Base-by-base conservation (phyloP, 2,113 vertebrate species). In the Aepyceros melampus region DNA sequence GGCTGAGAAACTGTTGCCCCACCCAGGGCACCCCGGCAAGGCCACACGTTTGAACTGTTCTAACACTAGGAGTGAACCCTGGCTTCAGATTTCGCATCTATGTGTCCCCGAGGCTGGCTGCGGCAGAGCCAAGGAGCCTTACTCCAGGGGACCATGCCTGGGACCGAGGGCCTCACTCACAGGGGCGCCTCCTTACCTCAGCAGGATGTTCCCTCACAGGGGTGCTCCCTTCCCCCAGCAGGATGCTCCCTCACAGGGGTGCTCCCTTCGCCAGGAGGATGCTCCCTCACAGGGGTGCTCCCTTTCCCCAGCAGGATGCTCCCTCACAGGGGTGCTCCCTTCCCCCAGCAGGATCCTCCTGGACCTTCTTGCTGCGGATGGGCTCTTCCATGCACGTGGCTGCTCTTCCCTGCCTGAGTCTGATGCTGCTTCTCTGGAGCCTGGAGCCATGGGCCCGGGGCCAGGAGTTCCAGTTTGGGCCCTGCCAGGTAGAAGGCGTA, bases 391-490 rank as follows among this genome's bases (percentile, higher is more conserved):
- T 31, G n/a, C 21, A 10, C 12, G 15, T 6, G 53, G 53, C 40
- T n/a, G 40, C 27, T 23, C 7, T 91, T 25, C 79, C 62, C 17
- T 45, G 27, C 17, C 76, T 98, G 23, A 67, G 29, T 81, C 67
- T 98, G 25, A 21, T 87, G 11, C 74, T 98, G 64, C 58, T 97
- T 91, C 27, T 98, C 60, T 96, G 91, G 96, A 95, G 89, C 67
- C 84, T 51, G 10, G n/a, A 36, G 2, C 56, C 89, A 2, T 53
- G 55, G 25, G 36, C 49, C 53, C 14, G 7, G 64, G 89, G 83
- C 19, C 96, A 96, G 45, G 83, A 96, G 45, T 92, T 98, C 31
- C 97, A 5, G 4, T 95, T 97, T n/a, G 97, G 97, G 25, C 12
- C 93, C 7, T 98, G 98, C 84, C 49, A 7, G 29, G 95, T 96